Percentiles rank a stretch among this genome's conserved stretches.
These are phyloP conservation scores for Eristalis pertinax DNA, from an alignment of 2,888 invertebrate genomes.

Conservation along the genomic window DNA sequence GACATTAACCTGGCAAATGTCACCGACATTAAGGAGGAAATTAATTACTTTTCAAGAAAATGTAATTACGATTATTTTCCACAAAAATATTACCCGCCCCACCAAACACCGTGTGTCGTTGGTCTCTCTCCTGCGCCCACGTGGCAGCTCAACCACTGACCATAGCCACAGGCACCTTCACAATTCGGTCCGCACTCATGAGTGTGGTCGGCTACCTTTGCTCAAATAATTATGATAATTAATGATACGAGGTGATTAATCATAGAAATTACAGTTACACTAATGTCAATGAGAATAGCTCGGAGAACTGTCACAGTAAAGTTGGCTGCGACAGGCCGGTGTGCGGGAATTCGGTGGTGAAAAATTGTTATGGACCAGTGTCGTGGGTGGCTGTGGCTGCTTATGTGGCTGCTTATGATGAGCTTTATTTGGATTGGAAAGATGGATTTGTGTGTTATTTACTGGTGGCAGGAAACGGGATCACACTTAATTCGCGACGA, in stretches of 20 bases:
- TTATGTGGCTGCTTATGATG: conserved; percentile 25
- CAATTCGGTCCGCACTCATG: background rate
- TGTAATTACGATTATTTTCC: conserved; percentile 71
- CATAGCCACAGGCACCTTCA: conserved; percentile 14
- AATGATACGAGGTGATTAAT: conserved; percentile 67
- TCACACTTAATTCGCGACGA: background rate
- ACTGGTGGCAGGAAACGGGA: background rate
- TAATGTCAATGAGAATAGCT: conserved; percentile 51
- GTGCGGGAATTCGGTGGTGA: conserved; percentile 10
- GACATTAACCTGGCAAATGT: conserved; percentile 71
- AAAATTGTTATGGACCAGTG: conserved; percentile 40
- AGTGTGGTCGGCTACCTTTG: conserved; percentile 22
- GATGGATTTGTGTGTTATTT: background rate
- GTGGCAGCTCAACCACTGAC: conserved; percentile 5
- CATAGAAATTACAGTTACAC: conserved; percentile 64
- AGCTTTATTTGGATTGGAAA: conserved; percentile 6
- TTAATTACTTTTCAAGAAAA: conserved; percentile 69
- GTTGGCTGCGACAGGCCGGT: conserved; percentile 6
- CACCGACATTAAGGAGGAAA: conserved; percentile 66
- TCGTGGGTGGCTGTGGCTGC: conserved; percentile 13
- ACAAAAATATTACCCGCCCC: conserved; percentile 58
- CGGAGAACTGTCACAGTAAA: conserved; percentile 28
- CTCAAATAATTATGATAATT: conserved; percentile 69
- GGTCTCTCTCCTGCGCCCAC: background rate
- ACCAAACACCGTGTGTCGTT: background rate